These are phyloP conservation scores for Orchesella flavescens DNA, from an alignment of 2,888 invertebrate species.

Conservation along the genomic window DNA sequence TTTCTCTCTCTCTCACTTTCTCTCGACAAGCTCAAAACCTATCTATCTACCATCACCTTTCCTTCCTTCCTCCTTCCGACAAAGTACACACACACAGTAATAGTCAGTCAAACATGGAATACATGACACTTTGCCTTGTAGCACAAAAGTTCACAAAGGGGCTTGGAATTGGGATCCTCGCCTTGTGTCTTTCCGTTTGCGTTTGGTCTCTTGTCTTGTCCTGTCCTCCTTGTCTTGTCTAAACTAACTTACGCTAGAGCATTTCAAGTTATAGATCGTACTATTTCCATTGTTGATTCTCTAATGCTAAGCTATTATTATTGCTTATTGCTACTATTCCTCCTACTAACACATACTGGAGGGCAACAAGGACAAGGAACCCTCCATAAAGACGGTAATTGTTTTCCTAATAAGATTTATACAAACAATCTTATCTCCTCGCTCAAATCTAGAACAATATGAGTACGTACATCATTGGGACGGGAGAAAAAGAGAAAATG, in stretches of 20 bases:
- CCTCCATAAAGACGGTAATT: slow-evolving; percentile 30
- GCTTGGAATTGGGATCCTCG: no score
- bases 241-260: neutral
- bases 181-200: neutral
- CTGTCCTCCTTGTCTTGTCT: no score
- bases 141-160: neutral
- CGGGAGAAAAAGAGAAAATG: slow-evolving; percentile 1
- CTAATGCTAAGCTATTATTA: slow-evolving; percentile 1
- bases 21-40: neutral
- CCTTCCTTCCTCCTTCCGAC: neutral
- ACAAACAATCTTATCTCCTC: slow-evolving; percentile 29
- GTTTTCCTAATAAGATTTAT: slow-evolving; percentile 56
- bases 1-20: no score
- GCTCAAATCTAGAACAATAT: slow-evolving; percentile 21
- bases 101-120: neutral
- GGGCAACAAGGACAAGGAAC: neutral
- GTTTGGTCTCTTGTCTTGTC: neutral
- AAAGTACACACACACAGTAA: no score
- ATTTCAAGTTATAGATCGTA: slow-evolving; percentile 28
- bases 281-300: slow-evolving; percentile 9
- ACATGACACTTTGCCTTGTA: slow-evolving; percentile 20
- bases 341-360: neutral
- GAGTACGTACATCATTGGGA: slow-evolving; percentile 1
- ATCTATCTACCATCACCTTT: slow-evolving; percentile 2
- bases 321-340: slow-evolving; percentile 22